Percentiles rank a stretch among this genome's conserved stretches.
These are phyloP conservation scores for Pomacea maculata DNA, from an alignment of 1,140 invertebrate genomes.

Conservation along the genomic window DNA sequence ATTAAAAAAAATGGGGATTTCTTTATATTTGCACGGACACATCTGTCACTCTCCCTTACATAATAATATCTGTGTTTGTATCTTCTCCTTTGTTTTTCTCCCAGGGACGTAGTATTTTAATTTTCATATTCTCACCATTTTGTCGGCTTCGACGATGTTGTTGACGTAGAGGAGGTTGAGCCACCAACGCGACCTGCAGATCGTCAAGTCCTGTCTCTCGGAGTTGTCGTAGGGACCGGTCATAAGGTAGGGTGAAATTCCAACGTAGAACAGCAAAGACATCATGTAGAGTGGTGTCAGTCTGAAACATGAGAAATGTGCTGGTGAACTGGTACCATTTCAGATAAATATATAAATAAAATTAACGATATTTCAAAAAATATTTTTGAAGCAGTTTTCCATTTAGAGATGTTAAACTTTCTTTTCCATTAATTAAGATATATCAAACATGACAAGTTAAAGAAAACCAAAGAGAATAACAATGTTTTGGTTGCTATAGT, in stretches of 20 bases:
- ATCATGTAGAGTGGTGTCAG: constrained; percentile 84
- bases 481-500: too few species aligned
- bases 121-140: not conserved
- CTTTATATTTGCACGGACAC: not conserved
- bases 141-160: constrained; percentile 72
- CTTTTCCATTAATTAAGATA: too few species aligned
- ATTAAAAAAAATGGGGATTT: too few species aligned
- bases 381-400: too few species aligned
- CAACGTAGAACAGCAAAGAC: constrained; percentile 79
- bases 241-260: constrained; percentile 74
- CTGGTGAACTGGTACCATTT: not conserved
- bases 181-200: constrained; percentile 80
- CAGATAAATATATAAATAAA: not conserved
- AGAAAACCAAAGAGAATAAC: too few species aligned
- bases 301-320: constrained; percentile 22
- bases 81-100: not conserved
- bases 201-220: not conserved
- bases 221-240: constrained; percentile 75
- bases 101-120: not conserved
- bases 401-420: too few species aligned
- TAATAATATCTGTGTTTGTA: not conserved
- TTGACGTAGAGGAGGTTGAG: constrained; percentile 82
- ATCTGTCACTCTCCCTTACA: not conserved
- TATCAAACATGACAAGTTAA: too few species aligned
- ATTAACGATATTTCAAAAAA: too few species aligned